phyloP scores from a whole-genome alignment of 2,888 invertebrate species.

The Hydriomena furcata region DNA sequence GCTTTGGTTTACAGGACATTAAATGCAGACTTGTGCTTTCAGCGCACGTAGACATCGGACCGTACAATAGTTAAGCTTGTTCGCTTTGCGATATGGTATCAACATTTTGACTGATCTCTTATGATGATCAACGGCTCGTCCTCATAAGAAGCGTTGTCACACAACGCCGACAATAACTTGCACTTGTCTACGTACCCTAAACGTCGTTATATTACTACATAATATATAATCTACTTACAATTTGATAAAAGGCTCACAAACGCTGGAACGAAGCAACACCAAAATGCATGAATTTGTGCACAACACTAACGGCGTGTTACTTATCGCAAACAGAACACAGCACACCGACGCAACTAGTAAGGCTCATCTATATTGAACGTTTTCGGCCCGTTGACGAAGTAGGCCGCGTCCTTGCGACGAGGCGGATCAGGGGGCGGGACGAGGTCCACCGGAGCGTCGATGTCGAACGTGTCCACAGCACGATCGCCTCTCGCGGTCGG shows the following conservation, averaged over 20 bases:
- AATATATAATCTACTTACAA: not conserved
- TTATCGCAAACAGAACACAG: not conserved
- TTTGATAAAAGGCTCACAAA: conserved; percentile 5
- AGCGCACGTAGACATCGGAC: too few species aligned
- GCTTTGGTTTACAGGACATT: too few species aligned
- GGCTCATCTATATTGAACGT: conserved; percentile 85
- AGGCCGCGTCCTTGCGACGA: conserved; percentile 42
- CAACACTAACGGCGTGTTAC: not conserved
- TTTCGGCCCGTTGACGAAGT: conserved; percentile 72
- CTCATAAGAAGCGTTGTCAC: too few species aligned
- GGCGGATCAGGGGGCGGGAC: conserved; percentile 28
- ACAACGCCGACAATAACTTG: too few species aligned
- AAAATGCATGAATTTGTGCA: conserved; percentile 10
- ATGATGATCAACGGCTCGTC: too few species aligned
- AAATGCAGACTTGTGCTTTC: too few species aligned
- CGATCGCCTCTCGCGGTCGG: conserved; percentile 14
- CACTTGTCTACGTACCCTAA: too few species aligned
- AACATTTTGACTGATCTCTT: too few species aligned
- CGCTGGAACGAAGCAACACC: conserved; percentile 6
- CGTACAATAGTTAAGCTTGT: too few species aligned
- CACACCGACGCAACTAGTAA: conserved; percentile 41
- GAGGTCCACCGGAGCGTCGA: conserved; percentile 38
- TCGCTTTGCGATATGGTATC: too few species aligned
- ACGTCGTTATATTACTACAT: too few species aligned
- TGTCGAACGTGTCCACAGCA: conserved; percentile 43